These are phyloP conservation scores for Chymomyza costata DNA, from an alignment of 1,140 invertebrate genomes.

Conservation along the genomic window DNA sequence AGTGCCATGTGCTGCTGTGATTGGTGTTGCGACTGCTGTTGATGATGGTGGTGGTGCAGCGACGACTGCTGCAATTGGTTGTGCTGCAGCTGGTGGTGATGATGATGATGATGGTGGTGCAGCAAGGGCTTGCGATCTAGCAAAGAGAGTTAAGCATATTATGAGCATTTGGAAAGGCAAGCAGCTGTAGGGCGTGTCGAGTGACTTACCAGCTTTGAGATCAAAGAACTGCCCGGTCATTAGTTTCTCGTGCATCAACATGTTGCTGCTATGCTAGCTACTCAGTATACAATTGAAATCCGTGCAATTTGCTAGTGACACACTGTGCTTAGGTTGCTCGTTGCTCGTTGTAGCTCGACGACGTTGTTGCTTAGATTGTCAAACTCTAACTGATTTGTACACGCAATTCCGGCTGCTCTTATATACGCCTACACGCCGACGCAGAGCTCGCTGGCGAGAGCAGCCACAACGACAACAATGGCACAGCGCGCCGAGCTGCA, in stretches of 20 bases:
- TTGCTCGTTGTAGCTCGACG: conserved; percentile 21
- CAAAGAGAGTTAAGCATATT: background rate
- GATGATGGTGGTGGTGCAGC: conserved; percentile 39
- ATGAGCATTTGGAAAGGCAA: no score
- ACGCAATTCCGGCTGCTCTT: conserved; percentile 30
- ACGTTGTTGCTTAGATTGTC: conserved; percentile 58
- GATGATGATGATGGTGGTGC: conserved; percentile 53
- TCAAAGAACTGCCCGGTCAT: conserved; percentile 69
- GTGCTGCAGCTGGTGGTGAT: conserved; percentile 38
- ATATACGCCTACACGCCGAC: conserved; percentile 47
- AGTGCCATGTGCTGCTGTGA: conserved; percentile 28
- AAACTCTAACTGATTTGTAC: conserved; percentile 59
- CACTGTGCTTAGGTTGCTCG: conserved; percentile 1
- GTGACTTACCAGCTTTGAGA: conserved; percentile 67
- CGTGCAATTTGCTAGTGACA: conserved; percentile 21
- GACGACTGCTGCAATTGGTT: conserved; percentile 34
- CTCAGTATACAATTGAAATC: conserved; percentile 32
- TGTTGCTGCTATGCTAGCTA: conserved; percentile 20
- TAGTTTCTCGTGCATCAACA: conserved; percentile 73
- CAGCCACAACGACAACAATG: background rate
- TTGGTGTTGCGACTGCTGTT: conserved; percentile 27
- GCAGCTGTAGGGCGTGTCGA: conserved; percentile 13
- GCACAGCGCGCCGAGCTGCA: background rate
- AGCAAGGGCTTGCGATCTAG: conserved; percentile 60
- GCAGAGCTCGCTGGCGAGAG: background rate